Percentiles rank a stretch among this genome's conserved stretches.
phyloP scores from a whole-genome alignment of 2,888 invertebrate genomes.

The Chorisops tibialis region DNA sequence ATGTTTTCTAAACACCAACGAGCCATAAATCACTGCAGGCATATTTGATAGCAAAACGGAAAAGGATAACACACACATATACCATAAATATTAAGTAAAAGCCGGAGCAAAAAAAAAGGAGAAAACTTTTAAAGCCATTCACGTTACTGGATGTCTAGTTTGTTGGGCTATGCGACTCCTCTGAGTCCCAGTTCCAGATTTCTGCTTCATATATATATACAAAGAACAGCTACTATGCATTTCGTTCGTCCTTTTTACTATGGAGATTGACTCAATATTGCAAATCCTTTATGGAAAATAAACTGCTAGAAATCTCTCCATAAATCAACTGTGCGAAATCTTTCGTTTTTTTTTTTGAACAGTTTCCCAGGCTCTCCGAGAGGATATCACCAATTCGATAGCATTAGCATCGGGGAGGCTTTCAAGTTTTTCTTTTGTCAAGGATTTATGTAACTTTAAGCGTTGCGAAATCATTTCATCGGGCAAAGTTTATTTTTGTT shows the following conservation, averaged over 20 bases:
- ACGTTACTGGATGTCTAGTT: not conserved
- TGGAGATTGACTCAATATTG: slow-evolving; percentile 32
- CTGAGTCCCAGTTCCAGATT: not conserved
- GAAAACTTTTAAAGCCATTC: slow-evolving; percentile 14
- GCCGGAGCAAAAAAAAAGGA: not conserved
- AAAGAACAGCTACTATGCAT: slow-evolving; percentile 1
- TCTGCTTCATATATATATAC: not conserved
- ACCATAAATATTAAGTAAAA: not conserved
- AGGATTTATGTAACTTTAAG: slow-evolving; percentile 28
- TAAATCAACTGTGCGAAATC: slow-evolving; percentile 33
- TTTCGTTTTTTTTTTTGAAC: slow-evolving; percentile 6
- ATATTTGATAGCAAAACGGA: too few relatives aligned
- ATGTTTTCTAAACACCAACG: too few relatives aligned
- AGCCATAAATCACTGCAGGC: too few relatives aligned
- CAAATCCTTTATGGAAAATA: slow-evolving; percentile 35
- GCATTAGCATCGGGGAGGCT: slow-evolving; percentile 24
- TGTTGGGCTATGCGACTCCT: not conserved
- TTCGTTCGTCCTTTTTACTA: not conserved
- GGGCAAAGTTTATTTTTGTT: too few relatives aligned
- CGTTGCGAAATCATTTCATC: too few relatives aligned
- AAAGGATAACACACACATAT: too few relatives aligned
- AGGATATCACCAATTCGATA: slow-evolving; percentile 29
- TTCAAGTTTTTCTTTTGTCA: slow-evolving; percentile 25
- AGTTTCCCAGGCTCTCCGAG: slow-evolving; percentile 14
- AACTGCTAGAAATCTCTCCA: slow-evolving; percentile 34